phyloP scores from a whole-genome alignment of 2,113 vertebrate genomes.

The Phylloscopus trochilus region DNA sequence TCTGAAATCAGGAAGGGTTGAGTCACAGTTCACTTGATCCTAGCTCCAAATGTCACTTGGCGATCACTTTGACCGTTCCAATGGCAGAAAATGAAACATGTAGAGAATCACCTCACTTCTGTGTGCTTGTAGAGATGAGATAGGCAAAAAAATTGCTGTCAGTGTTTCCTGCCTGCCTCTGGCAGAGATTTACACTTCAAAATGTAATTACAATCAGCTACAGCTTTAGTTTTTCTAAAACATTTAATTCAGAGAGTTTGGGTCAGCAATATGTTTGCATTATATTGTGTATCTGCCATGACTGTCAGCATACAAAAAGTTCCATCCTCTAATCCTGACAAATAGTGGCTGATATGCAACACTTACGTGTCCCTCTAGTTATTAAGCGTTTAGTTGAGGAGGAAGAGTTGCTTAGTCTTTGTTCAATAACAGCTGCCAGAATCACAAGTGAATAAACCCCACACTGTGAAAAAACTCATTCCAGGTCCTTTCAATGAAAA shows the following conservation, averaged over 20 bases:
- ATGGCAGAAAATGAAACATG: constrained; percentile 28
- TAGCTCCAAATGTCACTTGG: background rate
- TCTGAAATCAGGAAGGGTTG: constrained; percentile 33
- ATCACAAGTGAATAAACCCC: background rate
- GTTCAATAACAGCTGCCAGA: background rate
- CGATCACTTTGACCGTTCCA: background rate
- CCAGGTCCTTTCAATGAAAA: background rate
- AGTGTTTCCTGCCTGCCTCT: background rate
- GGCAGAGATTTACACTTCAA: background rate
- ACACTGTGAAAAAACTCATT: background rate
- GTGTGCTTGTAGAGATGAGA: background rate
- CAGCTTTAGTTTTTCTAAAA: background rate
- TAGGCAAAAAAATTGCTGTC: background rate
- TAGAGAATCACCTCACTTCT: background rate
- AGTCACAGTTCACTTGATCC: constrained; percentile 44
- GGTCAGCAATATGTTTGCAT: background rate
- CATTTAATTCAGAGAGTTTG: background rate
- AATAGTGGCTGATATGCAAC: background rate
- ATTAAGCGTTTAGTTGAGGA: background rate
- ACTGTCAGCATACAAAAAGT: background rate
- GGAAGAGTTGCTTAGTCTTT: background rate
- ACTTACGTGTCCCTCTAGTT: background rate
- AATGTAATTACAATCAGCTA: background rate
- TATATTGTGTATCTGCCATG: background rate
- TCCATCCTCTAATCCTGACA: background rate